Evolutionary conservation across 2,113 vertebrate genomes (phyloP), one percentile per base, ranked within the genome.

Genomic region (Salvelinus namaycush): DNA sequence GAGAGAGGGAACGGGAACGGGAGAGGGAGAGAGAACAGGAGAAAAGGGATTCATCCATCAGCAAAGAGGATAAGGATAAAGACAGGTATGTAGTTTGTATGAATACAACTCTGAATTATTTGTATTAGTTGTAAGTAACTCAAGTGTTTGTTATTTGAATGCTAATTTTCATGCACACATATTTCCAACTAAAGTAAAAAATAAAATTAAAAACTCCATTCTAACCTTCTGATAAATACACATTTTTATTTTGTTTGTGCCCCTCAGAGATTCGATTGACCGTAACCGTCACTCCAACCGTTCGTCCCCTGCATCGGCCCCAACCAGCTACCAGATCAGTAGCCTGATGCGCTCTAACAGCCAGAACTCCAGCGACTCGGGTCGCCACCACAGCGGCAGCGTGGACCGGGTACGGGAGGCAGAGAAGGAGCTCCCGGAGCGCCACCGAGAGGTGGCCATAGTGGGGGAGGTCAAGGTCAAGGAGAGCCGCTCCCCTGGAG

Each of bases 11-110:
- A 65, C 76, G 86, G 0, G 91, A 79, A 68, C 67, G 91, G 54
- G 76, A 76, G 57, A 44, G 74, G 8, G 74, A 76, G 49, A 79
- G 86, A 0, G 91, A 79, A 70, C 68, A 84, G 0, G 94, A 96
- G 79, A 96, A 95, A 82, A 93, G 95, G 77, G 96, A 97, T 66
- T 91, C 95, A 0, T 92, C 95, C 26, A 78, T 94, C 1, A 92
- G 94, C 60, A 97, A 96, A 81, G 97, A 97, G 0, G 96, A 97
- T 79, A 94, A 93, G 83, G 97, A 98, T 34, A 97, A 96, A 88
- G 96, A 97, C 86, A 95, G 96, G 97, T 98, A 81, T 89, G 95
- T 79, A 39, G 39, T 57, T n/a, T 65, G 18, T 68, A 31, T 68
- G 16, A 18, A 16, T 8, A 39, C 39, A 44, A n/a, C 9, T 70